phyloP scores from a whole-genome alignment of 2,797 vertebrate species.

The Discoglossus pictus region DNA sequence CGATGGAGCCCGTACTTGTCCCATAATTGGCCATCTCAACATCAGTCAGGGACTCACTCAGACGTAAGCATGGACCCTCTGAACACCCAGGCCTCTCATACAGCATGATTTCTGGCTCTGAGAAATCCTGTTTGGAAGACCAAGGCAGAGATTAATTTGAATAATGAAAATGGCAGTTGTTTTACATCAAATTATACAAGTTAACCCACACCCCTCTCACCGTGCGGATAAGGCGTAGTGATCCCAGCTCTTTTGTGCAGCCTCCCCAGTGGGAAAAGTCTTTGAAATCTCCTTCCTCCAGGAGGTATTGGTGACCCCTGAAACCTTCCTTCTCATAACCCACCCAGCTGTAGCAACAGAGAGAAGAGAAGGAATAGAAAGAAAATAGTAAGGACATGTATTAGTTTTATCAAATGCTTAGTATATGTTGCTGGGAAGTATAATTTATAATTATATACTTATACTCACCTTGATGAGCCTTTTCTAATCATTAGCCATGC shows the following conservation, averaged over 20 bases:
- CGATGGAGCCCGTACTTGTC: conserved; percentile 78
- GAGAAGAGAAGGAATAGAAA: not conserved
- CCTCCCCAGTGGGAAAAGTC: conserved; percentile 93
- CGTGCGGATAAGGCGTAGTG: conserved; percentile 81
- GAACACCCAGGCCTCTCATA: conserved; percentile 77
- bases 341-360: conserved; percentile 79
- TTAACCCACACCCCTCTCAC: conserved; percentile 75
- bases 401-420: no score
- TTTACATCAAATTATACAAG: not conserved
- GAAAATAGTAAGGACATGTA: no score
- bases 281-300: conserved; percentile 91
- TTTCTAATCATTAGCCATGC: no score
- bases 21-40: conserved; percentile 76
- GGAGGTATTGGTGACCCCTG: conserved; percentile 90
- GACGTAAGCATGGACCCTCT: conserved; percentile 78
- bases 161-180: no score
- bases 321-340: conserved; percentile 93
- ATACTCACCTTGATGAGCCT: no score
- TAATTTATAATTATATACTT: no score
- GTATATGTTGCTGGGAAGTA: no score
- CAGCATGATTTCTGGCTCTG: conserved; percentile 78
- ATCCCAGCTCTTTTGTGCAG: conserved; percentile 77
- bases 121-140: conserved; percentile 77
- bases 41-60: conserved; percentile 81
- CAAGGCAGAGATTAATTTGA: conserved; percentile 9